These are phyloP conservation scores for Epizoanthus ramosus DNA, from an alignment of 92 coral and sea anemone genomes.

Conservation along the genomic window DNA sequence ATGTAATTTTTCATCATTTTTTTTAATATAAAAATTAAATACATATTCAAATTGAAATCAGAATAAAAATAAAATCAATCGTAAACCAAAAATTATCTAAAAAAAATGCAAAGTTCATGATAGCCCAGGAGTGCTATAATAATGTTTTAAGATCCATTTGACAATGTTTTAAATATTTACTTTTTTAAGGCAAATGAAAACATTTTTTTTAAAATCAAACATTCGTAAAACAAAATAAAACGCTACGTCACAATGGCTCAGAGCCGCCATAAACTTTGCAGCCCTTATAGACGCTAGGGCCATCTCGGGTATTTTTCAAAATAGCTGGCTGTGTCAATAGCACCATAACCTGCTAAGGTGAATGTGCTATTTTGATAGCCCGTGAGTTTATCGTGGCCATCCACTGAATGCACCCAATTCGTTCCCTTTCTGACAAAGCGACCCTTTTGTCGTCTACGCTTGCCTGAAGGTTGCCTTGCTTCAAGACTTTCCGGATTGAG, in stretches of 20 bases:
- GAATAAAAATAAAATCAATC: slow-evolving; percentile 7
- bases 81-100: background rate
- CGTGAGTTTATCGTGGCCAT: slow-evolving; percentile 35
- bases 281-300: no score
- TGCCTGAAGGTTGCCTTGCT: slow-evolving; percentile 26
- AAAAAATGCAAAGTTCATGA: background rate
- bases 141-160: background rate
- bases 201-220: slow-evolving; percentile 14
- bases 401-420: slow-evolving; percentile 40
- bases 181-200: background rate
- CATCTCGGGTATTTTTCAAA: no score
- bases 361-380: slow-evolving; percentile 36
- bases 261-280: slow-evolving; percentile 21
- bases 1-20: background rate
- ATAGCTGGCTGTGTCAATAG: slow-evolving; percentile 32
- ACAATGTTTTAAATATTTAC: background rate
- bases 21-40: background rate
- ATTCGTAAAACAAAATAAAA: slow-evolving; percentile 14
- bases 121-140: slow-evolving; percentile 5
- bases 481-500: slow-evolving; percentile 44
- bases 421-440: slow-evolving; percentile 22
- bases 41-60: slow-evolving; percentile 12
- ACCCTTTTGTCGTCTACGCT: slow-evolving; percentile 29
- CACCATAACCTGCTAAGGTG: slow-evolving; percentile 26
- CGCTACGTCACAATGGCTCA: slow-evolving; percentile 12